Conservation (phyloP, 2,113 vertebrate species). For the Tachycineta bicolor region DNA sequence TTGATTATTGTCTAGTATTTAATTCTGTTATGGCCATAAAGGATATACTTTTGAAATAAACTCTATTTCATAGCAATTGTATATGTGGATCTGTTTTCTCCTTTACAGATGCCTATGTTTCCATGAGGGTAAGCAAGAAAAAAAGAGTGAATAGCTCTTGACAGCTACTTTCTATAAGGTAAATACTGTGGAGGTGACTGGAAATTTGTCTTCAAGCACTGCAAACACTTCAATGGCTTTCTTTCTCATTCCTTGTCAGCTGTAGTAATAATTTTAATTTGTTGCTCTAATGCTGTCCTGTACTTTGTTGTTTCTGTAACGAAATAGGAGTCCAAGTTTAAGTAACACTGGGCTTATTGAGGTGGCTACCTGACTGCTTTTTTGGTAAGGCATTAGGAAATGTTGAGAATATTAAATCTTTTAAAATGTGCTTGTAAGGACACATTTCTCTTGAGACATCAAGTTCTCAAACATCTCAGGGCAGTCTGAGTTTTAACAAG, state of each 20-base stretch:
- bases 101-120: slow-evolving; percentile 43
- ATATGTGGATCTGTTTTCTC: slow-evolving; percentile 40
- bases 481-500: not conserved
- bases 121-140: slow-evolving; percentile 25
- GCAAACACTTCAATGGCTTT: not conserved
- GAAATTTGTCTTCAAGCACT: not conserved
- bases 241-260: not conserved
- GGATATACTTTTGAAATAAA: not conserved
- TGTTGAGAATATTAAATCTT: not conserved
- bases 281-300: not conserved
- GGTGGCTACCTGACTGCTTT: not conserved
- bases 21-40: not conserved
- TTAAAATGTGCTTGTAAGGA: not conserved
- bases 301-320: not conserved
- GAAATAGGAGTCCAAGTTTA: not conserved
- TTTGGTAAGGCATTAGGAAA: not conserved
- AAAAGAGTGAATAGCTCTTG: slow-evolving; percentile 18
- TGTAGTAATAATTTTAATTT: not conserved
- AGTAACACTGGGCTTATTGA: not conserved
- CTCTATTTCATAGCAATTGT: not conserved
- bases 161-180: not conserved
- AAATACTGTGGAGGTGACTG: not conserved
- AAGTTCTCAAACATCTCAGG: not conserved
- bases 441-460: not conserved
- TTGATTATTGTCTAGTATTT: not conserved